Conservation (phyloP, 2,797 vertebrate species). For the Enteromius afrohamiltoni region DNA sequence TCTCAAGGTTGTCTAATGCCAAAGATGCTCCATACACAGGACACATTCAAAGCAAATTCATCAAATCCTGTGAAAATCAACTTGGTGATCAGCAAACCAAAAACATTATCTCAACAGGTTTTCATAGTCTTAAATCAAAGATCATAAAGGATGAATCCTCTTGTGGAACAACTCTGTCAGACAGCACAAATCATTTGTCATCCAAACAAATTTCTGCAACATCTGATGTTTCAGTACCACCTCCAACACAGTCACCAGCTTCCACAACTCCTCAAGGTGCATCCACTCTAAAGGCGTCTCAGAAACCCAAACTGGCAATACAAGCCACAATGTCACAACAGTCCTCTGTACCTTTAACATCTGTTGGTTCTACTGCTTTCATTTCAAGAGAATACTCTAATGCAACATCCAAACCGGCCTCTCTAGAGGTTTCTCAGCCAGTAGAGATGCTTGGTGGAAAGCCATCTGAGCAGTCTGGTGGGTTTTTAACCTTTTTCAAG, state of each 20-base stretch:
- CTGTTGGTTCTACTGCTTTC: conserved; percentile 50
- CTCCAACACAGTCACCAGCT: conserved; percentile 62
- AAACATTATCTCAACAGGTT: conserved; percentile 71
- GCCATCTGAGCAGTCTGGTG: conserved; percentile 72
- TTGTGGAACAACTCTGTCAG: conserved; percentile 56
- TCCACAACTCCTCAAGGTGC: conserved; percentile 54
- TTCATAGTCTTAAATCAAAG: conserved; percentile 77
- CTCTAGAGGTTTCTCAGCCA: conserved; percentile 58
- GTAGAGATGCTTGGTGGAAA: conserved; percentile 64
- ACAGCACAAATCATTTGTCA: conserved; percentile 57
- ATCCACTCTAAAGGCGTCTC: conserved; percentile 51
- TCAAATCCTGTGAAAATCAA: conserved; percentile 34
- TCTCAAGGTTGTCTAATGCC: background rate
- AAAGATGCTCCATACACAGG: conserved; percentile 49
- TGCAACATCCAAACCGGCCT: conserved; percentile 65
- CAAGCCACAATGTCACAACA: conserved; percentile 74
- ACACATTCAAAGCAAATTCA: conserved; percentile 50
- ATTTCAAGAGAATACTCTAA: conserved; percentile 76
- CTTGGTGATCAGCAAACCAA: conserved; percentile 66
- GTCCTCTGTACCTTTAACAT: conserved; percentile 55
- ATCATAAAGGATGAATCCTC: conserved; percentile 74
- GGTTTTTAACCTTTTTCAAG: conserved; percentile 89
- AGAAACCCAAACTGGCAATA: conserved; percentile 75
- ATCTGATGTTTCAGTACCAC: conserved; percentile 69
- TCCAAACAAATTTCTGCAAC: conserved; percentile 55